phyloP scores from a whole-genome alignment of 2,113 vertebrate genomes.

The Nannobrachium achirus region DNA sequence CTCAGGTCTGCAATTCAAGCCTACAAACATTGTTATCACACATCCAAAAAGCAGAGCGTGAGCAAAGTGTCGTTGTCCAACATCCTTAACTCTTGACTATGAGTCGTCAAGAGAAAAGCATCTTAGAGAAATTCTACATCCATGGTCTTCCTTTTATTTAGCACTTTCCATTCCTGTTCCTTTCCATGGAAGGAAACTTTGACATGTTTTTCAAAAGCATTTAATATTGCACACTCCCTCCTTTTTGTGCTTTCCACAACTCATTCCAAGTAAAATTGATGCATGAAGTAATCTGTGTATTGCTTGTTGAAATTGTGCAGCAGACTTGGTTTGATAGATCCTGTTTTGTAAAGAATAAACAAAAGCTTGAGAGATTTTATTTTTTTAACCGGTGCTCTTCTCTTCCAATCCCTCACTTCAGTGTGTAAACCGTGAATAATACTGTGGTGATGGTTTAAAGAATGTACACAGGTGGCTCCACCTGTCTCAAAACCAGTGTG shows the following conservation, averaged over 20 bases:
- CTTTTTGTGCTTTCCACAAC: conserved; percentile 52
- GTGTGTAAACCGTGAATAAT: neutral
- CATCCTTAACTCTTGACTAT: too few relatives aligned
- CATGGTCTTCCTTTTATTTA: conserved; percentile 27
- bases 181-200: conserved; percentile 36
- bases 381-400: neutral
- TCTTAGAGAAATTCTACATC: neutral
- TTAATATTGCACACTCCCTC: conserved; percentile 49
- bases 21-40: too few relatives aligned
- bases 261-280: conserved; percentile 46
- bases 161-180: conserved; percentile 46
- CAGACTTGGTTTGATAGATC: conserved; percentile 45
- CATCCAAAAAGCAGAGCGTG: too few relatives aligned
- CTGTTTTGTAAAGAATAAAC: conserved; percentile 64
- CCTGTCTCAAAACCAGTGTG: neutral
- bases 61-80: neutral
- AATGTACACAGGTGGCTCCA: neutral
- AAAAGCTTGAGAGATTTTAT: conserved; percentile 33
- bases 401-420: neutral
- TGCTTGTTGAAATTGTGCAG: conserved; percentile 31
- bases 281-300: conserved; percentile 43
- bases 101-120: neutral
- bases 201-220: conserved; percentile 21
- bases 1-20: too few relatives aligned
- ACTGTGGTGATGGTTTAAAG: too few relatives aligned